Percentiles rank a stretch among this genome's conserved stretches.
These are phyloP conservation scores for Lepus oiostolus DNA, from an alignment of 2,797 vertebrate genomes.

Conservation along the genomic window DNA sequence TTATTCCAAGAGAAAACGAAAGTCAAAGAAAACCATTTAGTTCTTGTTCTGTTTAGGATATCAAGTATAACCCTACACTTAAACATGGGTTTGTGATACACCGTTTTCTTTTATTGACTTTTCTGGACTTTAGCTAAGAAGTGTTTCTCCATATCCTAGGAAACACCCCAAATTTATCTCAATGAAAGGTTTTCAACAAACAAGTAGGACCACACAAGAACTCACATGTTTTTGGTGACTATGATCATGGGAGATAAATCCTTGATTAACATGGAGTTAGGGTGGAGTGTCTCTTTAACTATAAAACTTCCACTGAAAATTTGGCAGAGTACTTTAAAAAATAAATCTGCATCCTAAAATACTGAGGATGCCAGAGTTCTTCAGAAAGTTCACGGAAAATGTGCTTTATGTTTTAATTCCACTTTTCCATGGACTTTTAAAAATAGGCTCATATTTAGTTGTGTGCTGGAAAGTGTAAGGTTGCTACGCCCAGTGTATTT, in stretches of 20 bases:
- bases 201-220: conserved; percentile 66
- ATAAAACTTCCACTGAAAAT: conserved; percentile 41
- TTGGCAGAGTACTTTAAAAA: conserved; percentile 15
- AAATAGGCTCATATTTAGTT: neutral
- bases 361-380: neutral
- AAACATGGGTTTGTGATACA: conserved; percentile 78
- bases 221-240: conserved; percentile 38
- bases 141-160: conserved; percentile 51
- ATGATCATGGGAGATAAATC: conserved; percentile 37
- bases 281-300: conserved; percentile 46
- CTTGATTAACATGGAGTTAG: neutral
- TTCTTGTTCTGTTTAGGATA: conserved; percentile 70
- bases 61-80: conserved; percentile 72
- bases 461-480: neutral
- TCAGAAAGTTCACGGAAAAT: no score
- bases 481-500: neutral
- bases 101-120: conserved; percentile 70
- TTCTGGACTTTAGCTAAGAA: conserved; percentile 66
- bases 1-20: conserved; percentile 88
- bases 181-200: conserved; percentile 43
- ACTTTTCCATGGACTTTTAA: no score
- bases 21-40: conserved; percentile 84
- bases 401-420: no score
- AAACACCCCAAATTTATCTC: conserved; percentile 53
- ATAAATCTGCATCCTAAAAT: neutral